Conservation (phyloP, 2,113 vertebrate species). For the Anser brachyrhynchus region DNA sequence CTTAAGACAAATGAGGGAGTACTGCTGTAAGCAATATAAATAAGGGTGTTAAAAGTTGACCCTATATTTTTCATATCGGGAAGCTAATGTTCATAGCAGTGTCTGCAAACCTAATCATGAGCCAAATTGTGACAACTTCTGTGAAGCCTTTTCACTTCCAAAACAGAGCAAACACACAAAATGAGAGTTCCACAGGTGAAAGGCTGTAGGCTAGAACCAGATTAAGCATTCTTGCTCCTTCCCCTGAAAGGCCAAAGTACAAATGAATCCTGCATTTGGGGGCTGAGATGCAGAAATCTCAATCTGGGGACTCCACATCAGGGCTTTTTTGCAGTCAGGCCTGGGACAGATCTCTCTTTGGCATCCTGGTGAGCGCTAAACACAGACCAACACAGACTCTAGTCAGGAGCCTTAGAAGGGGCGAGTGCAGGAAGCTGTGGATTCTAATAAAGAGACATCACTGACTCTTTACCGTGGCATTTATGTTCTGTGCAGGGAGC, state of each 20-base stretch:
- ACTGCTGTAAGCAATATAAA: neutral
- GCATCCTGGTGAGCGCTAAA: neutral
- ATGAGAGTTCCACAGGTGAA: neutral
- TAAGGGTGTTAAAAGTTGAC: neutral
- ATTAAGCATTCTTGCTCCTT: neutral
- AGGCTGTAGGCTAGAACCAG: neutral
- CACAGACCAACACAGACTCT: neutral
- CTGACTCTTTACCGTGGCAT: neutral
- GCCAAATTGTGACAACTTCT: neutral
- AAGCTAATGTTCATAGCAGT: neutral
- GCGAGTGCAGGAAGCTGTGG: accelerated
- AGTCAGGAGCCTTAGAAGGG: accelerated
- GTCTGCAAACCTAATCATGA: neutral
- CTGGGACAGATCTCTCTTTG: neutral
- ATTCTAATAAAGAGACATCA: neutral
- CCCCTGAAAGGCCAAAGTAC: neutral
- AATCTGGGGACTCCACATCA: neutral
- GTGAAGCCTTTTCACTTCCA: neutral
- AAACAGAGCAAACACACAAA: neutral
- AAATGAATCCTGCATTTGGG: neutral
- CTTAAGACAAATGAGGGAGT: neutral
- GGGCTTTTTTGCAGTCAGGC: accelerated
- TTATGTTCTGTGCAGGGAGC: neutral
- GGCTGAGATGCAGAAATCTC: neutral
- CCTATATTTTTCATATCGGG: neutral